Percentiles rank a stretch among this genome's conserved stretches.
phyloP scores from a whole-genome alignment of 2,888 invertebrate species.

The Esperia sulphurella region DNA sequence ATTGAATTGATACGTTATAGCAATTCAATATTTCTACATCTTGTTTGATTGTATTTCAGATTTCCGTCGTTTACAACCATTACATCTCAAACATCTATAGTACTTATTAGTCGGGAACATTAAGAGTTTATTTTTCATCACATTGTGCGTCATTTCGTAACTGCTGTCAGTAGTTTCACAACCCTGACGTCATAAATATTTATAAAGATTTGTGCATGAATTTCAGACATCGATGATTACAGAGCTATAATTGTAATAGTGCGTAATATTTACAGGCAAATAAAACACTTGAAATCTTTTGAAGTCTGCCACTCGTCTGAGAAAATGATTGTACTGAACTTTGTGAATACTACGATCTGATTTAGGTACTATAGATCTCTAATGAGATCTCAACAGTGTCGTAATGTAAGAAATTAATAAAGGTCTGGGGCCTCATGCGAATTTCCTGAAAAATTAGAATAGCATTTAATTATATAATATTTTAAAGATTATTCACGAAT shows the following conservation, averaged over 20 bases:
- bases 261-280: slow-evolving; percentile 38
- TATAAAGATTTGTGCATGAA: background rate
- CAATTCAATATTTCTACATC: too few relatives aligned
- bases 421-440: too few relatives aligned
- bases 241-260: slow-evolving; percentile 29
- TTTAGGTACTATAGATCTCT: too few relatives aligned
- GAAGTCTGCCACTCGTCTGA: slow-evolving; percentile 28
- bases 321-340: slow-evolving; percentile 14
- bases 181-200: slow-evolving; percentile 7
- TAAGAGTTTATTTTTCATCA: background rate
- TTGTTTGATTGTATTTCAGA: too few relatives aligned
- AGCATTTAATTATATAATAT: too few relatives aligned
- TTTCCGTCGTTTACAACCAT: too few relatives aligned
- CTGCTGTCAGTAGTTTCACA: slow-evolving; percentile 4
- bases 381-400: too few relatives aligned
- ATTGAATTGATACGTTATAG: too few relatives aligned
- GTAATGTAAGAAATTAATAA: too few relatives aligned
- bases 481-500: too few relatives aligned
- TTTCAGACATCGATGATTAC: slow-evolving; percentile 1
- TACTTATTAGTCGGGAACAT: background rate
- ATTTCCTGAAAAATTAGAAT: too few relatives aligned
- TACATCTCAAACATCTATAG: background rate
- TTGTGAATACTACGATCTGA: background rate
- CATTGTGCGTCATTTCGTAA: slow-evolving; percentile 4
- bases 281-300: slow-evolving; percentile 42